These are phyloP conservation scores for Andricus quercusramuli DNA, from an alignment of 2,888 invertebrate species.

Conservation along the genomic window DNA sequence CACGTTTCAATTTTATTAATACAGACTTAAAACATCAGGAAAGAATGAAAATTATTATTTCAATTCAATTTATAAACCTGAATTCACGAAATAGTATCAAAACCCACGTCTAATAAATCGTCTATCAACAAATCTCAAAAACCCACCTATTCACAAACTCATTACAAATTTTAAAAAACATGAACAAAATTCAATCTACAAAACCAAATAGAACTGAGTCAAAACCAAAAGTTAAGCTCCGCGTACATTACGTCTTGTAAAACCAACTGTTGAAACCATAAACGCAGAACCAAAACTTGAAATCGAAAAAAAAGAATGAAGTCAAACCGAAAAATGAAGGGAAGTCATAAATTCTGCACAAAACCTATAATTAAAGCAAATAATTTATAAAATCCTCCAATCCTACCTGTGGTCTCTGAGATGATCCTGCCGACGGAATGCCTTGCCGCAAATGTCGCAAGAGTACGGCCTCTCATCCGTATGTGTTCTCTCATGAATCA, in stretches of 20 bases:
- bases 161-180: no score
- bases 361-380: not conserved
- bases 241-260: not conserved
- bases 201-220: no score
- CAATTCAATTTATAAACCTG: not conserved
- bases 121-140: no score
- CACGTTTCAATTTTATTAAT: conserved; percentile 3
- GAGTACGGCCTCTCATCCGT: conserved; percentile 97
- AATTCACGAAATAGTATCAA: not conserved
- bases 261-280: not conserved
- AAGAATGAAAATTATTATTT: not conserved
- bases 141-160: no score
- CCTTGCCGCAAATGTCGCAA: conserved; percentile 98
- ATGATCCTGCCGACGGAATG: conserved; percentile 98
- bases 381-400: conserved; percentile 15
- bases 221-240: no score
- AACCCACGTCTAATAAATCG: no score
- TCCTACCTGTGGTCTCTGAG: conserved; percentile 95
- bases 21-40: not conserved
- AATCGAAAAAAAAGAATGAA: not conserved
- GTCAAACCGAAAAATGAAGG: not conserved
- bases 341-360: not conserved
- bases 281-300: not conserved
- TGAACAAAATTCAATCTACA: no score
- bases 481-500: conserved; percentile 99